A percentile compares a stretch with the other conserved stretches of the same genome.
phyloP scores from a whole-genome alignment of 2,797 vertebrate genomes.

The Enteromius afrohamiltoni region DNA sequence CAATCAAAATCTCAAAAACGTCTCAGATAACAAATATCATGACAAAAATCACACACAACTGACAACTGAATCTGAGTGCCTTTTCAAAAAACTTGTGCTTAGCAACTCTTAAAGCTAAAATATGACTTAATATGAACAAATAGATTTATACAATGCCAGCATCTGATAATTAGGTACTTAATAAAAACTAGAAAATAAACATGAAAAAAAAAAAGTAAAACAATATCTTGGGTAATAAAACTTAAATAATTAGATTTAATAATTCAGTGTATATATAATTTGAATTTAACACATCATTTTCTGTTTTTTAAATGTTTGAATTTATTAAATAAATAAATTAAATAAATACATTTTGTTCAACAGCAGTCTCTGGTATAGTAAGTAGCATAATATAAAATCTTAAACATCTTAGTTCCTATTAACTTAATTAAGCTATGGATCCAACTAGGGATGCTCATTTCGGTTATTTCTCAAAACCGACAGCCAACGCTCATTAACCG shows the following conservation, averaged over 20 bases:
- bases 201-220: fast-evolving
- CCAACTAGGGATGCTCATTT: no score
- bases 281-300: background rate
- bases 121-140: background rate
- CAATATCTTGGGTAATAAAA: background rate
- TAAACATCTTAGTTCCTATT: background rate
- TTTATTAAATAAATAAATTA: background rate
- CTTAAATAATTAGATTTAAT: background rate
- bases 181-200: background rate
- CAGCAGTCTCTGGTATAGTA: background rate
- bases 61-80: background rate
- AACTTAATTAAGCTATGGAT: background rate
- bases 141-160: background rate
- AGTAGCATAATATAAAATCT: background rate
- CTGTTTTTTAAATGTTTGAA: background rate
- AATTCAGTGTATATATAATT: background rate
- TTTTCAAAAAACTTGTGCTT: background rate
- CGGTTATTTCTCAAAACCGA: no score
- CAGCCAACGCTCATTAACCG: no score
- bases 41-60: background rate
- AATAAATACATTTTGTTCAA: background rate
- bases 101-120: background rate
- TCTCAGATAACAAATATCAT: background rate
- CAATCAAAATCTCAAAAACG: background rate
- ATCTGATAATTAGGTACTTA: background rate